Evolutionary conservation across 1,140 invertebrate genomes (phyloP).

Genomic region (Antheraea pernyi): DNA sequence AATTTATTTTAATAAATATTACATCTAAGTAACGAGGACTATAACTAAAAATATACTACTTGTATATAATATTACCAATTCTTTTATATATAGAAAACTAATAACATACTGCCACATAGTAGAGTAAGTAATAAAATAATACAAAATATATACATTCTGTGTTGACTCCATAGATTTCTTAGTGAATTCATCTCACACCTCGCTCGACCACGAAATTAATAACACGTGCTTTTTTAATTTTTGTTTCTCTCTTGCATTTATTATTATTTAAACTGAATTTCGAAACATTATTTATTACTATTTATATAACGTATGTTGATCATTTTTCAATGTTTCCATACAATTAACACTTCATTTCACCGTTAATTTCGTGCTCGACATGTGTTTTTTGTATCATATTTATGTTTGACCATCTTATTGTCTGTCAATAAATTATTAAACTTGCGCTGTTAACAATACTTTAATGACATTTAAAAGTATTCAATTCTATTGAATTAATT

Average conservation of each 20-base stretch:
- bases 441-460: background rate
- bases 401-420: slow-evolving; percentile 20
- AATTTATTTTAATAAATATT: too few species aligned
- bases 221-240: slow-evolving; percentile 74
- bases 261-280: slow-evolving; percentile 79
- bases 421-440: slow-evolving; percentile 40
- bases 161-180: slow-evolving; percentile 37
- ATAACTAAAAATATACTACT: too few species aligned
- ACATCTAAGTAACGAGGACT: too few species aligned
- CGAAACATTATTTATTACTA: slow-evolving; percentile 75
- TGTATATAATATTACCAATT: too few species aligned
- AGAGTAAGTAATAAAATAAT: too few species aligned
- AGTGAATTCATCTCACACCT: slow-evolving; percentile 71
- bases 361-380: slow-evolving; percentile 50
- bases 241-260: slow-evolving; percentile 70
- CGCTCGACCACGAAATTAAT: slow-evolving; percentile 69
- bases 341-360: slow-evolving; percentile 77
- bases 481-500: too few species aligned
- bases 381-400: slow-evolving; percentile 19
- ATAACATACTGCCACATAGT: too few species aligned
- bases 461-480: too few species aligned
- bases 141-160: background rate
- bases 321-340: slow-evolving; percentile 77
- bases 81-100: too few species aligned
- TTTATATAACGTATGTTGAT: slow-evolving; percentile 79